Conservation (phyloP, 2,113 vertebrate genomes). For the Ibidorhyncha struthersii region DNA sequence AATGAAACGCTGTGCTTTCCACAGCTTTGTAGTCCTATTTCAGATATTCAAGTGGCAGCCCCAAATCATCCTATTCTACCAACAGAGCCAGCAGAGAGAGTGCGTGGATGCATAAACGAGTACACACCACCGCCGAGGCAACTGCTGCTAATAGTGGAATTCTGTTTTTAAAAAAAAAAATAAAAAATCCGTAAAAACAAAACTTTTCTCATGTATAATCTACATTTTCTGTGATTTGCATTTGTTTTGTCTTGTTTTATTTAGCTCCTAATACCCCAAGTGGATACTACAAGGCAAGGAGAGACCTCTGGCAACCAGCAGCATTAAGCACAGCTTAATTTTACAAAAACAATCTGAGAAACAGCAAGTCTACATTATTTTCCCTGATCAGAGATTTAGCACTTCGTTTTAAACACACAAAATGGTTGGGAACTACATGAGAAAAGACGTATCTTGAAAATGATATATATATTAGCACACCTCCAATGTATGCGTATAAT, state of each 20-base stretch:
- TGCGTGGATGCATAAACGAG: rapidly evolving
- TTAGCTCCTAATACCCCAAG: not conserved
- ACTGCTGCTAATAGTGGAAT: not conserved
- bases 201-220: not conserved
- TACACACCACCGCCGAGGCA: not conserved
- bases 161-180: not conserved
- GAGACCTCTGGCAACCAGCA: not conserved
- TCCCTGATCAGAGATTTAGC: not conserved
- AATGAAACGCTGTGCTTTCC: not conserved
- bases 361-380: not conserved
- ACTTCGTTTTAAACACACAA: not conserved
- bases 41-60: not conserved
- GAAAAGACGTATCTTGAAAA: not conserved
- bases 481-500: too few relatives aligned
- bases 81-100: not conserved
- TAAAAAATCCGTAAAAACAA: rapidly evolving
- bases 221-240: not conserved
- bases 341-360: not conserved
- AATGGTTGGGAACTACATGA: not conserved
- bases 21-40: rapidly evolving
- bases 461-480: not conserved
- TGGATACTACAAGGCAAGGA: not conserved
- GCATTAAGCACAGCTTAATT: rapidly evolving
- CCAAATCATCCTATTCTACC: not conserved
- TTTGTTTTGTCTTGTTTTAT: not conserved